These are phyloP conservation scores for Planiliza haematocheilus DNA, from an alignment of 2,113 vertebrate genomes.

Conservation along the genomic window DNA sequence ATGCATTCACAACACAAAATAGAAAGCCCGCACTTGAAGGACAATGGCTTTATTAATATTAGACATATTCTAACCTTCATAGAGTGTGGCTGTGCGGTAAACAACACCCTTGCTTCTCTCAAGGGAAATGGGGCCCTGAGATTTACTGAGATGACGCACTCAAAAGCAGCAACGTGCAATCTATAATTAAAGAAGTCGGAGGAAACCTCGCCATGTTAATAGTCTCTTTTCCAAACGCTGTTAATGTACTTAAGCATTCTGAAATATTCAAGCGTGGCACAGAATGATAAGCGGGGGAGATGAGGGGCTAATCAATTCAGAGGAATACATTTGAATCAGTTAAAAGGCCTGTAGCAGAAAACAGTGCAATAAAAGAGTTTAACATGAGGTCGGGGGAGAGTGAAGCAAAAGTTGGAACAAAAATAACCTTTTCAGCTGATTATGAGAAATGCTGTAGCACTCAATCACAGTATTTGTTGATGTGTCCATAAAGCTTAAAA, in stretches of 20 bases:
- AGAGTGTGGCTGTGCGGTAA: constrained; percentile 31
- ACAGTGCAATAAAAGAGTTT: constrained; percentile 58
- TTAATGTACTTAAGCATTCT: constrained; percentile 45
- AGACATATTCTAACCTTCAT: constrained; percentile 44
- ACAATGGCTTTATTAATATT: constrained; percentile 59
- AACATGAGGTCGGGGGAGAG: constrained; percentile 46
- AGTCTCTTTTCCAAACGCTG: constrained; percentile 39
- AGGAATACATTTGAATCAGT: constrained; percentile 54
- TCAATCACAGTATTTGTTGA: constrained; percentile 11
- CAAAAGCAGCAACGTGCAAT: constrained; percentile 35
- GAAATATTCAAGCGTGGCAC: constrained; percentile 12
- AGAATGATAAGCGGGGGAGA: constrained; percentile 32
- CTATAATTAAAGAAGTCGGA: constrained; percentile 47
- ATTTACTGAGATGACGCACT: constrained; percentile 54
- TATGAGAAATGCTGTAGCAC: constrained; percentile 23
- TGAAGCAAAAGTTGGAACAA: constrained; percentile 41
- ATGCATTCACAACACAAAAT: constrained; percentile 44
- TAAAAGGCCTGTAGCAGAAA: constrained; percentile 47
- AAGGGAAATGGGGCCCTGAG: constrained; percentile 29
- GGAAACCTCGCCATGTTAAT: constrained; percentile 38
- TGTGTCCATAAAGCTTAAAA: constrained; percentile 19
- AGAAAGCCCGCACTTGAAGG: constrained; percentile 48
- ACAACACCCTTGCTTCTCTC: constrained; percentile 26
- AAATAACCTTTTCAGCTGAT: constrained; percentile 50
- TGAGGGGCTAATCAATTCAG: constrained; percentile 42